phyloP scores from a whole-genome alignment of 2,888 invertebrate genomes.

The Troides oblongomaculatus region DNA sequence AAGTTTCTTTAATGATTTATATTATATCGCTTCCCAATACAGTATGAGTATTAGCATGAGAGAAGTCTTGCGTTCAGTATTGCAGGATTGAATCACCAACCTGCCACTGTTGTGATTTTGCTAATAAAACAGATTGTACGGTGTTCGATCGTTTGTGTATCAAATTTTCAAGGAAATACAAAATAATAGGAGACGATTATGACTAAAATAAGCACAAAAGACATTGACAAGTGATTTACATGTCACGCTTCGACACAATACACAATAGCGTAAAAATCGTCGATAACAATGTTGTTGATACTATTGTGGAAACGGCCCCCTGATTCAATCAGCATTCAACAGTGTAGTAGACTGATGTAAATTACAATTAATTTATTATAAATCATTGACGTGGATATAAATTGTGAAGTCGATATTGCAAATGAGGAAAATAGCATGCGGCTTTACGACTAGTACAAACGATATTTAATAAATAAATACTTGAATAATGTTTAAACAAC shows the following conservation, averaged over 20 bases:
- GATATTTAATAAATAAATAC: not conserved
- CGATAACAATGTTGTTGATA: slow-evolving; percentile 16
- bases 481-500: too few relatives aligned
- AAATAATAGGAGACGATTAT: not conserved
- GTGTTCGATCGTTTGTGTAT: too few relatives aligned
- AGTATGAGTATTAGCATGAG: too few relatives aligned
- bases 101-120: too few relatives aligned
- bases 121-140: too few relatives aligned
- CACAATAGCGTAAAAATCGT: slow-evolving; percentile 22
- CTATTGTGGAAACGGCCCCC: slow-evolving; percentile 2
- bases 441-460: not conserved
- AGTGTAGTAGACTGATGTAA: not conserved
- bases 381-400: slow-evolving; percentile 1
- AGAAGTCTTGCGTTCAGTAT: too few relatives aligned
- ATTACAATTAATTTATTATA: slow-evolving; percentile 10
- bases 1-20: too few relatives aligned
- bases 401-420: not conserved
- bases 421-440: not conserved
- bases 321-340: not conserved
- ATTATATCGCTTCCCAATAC: too few relatives aligned
- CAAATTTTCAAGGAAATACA: too few relatives aligned
- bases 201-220: slow-evolving; percentile 9
- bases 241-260: slow-evolving; percentile 5
- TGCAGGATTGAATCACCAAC: too few relatives aligned
- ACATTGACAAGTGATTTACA: slow-evolving; percentile 4